Evolutionary conservation across 2,113 vertebrate genomes (phyloP).

Genomic region (Dunckerocampus dactyliophorus): DNA sequence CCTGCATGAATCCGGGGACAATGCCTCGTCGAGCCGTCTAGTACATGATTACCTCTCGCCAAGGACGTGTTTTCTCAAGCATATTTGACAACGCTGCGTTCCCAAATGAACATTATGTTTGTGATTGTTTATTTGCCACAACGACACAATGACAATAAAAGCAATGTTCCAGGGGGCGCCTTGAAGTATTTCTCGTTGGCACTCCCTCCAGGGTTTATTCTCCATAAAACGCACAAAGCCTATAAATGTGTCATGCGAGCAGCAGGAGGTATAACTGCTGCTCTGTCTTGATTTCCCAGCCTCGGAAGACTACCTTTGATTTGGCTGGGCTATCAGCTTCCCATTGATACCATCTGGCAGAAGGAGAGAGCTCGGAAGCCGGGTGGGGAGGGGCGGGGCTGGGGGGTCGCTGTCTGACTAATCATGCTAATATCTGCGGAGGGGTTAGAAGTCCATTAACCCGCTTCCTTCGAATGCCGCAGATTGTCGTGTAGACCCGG

Average conservation of each 20-base stretch:
- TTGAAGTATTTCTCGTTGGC: slow-evolving; percentile 23
- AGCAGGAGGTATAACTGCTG: slow-evolving; percentile 56
- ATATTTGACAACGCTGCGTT: background rate
- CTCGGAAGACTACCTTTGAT: slow-evolving; percentile 61
- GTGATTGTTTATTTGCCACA: background rate
- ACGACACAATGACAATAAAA: slow-evolving; percentile 23
- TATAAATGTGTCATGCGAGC: slow-evolving; percentile 51
- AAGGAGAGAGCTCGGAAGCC: slow-evolving; percentile 31
- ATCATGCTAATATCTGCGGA: slow-evolving; percentile 66
- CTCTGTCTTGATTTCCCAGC: slow-evolving; percentile 49
- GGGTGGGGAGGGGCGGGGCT: slow-evolving; percentile 21
- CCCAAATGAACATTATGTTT: background rate
- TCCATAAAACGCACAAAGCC: slow-evolving; percentile 23
- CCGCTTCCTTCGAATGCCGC: slow-evolving; percentile 24
- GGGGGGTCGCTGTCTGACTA: slow-evolving; percentile 57
- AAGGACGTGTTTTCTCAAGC: background rate
- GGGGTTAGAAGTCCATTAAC: slow-evolving; percentile 70
- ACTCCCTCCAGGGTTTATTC: slow-evolving; percentile 27
- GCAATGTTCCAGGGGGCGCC: background rate
- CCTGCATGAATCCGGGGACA: background rate
- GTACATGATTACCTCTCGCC: background rate
- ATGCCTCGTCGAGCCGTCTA: background rate
- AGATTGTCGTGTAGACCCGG: background rate
- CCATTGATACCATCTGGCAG: slow-evolving; percentile 69
- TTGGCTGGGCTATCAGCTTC: slow-evolving; percentile 48